A percentile compares a stretch with the other conserved stretches of the same genome.
These are phyloP conservation scores for Psittacara wagleri DNA, from an alignment of 2,113 vertebrate genomes.

Conservation along the genomic window DNA sequence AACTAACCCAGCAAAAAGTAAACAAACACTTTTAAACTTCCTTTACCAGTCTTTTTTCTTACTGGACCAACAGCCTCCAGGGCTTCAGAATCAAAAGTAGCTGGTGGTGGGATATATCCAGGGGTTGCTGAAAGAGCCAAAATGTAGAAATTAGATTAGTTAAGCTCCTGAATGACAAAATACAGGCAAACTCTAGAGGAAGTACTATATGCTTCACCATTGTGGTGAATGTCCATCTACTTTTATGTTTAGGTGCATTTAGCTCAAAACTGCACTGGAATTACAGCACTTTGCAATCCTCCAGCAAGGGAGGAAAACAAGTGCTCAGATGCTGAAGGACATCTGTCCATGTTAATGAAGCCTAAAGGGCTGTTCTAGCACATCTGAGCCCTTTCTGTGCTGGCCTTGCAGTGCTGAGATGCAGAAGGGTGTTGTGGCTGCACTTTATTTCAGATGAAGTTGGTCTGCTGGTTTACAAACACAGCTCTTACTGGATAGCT, in stretches of 20 bases:
- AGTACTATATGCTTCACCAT: not conserved
- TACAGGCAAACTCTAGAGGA: not conserved
- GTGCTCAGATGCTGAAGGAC: not conserved
- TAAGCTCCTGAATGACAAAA: not conserved
- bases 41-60: slow-evolving; percentile 80
- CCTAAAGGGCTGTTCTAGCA: not conserved
- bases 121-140: slow-evolving; percentile 80
- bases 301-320: not conserved
- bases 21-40: not conserved
- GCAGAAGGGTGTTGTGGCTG: not conserved
- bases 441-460: not conserved
- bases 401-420: not conserved
- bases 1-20: not conserved
- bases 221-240: not conserved
- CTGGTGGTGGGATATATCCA: slow-evolving; percentile 85
- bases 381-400: not conserved
- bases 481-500: not conserved
- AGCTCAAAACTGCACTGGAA: not conserved
- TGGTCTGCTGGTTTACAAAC: not conserved
- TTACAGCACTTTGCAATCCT: not conserved
- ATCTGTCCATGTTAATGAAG: not conserved
- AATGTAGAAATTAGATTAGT: not conserved
- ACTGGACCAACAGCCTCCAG: slow-evolving; percentile 62
- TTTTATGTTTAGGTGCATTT: not conserved
- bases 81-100: slow-evolving; percentile 87